phyloP scores from a whole-genome alignment of 1,140 invertebrate species.

The Melitaea cinxia region DNA sequence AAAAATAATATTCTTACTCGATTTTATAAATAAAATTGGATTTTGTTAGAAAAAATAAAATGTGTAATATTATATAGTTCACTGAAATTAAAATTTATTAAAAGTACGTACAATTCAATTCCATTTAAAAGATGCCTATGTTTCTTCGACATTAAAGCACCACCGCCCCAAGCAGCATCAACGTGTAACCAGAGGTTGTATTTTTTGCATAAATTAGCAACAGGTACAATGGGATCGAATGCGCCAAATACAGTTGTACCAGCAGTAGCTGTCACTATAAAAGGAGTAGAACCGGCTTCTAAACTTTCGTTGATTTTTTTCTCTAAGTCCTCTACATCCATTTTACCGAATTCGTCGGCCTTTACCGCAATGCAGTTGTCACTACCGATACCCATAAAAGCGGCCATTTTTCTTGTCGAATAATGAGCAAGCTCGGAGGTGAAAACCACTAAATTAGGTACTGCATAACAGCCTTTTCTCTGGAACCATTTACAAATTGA shows the following conservation, averaged over 20 bases:
- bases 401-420: conserved; percentile 93
- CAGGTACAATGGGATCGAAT: conserved; percentile 92
- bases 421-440: conserved; percentile 97
- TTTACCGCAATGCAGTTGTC: conserved; percentile 89
- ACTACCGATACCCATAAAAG: conserved; percentile 89
- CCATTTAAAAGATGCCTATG: conserved; percentile 90
- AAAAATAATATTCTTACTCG: not conserved
- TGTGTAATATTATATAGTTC: not conserved
- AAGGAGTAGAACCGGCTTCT: conserved; percentile 86
- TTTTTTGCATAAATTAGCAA: conserved; percentile 91
- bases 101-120: conserved; percentile 84
- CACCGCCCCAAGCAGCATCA: conserved; percentile 97
- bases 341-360: conserved; percentile 89
- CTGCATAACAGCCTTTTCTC: conserved; percentile 86
- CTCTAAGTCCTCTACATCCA: conserved; percentile 88
- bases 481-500: conserved; percentile 69
- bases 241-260: conserved; percentile 94
- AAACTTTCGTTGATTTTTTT: conserved; percentile 85
- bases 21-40: no score
- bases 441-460: conserved; percentile 88
- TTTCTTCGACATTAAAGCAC: conserved; percentile 91
- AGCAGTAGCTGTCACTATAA: conserved; percentile 95
- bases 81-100: not conserved
- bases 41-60: not conserved
- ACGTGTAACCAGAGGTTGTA: conserved; percentile 96